Evolutionary conservation across 2,888 invertebrate species (phyloP), one percentile per base, ranked within the genome.

Genomic region (Caenorhabditis wallacei): DNA sequence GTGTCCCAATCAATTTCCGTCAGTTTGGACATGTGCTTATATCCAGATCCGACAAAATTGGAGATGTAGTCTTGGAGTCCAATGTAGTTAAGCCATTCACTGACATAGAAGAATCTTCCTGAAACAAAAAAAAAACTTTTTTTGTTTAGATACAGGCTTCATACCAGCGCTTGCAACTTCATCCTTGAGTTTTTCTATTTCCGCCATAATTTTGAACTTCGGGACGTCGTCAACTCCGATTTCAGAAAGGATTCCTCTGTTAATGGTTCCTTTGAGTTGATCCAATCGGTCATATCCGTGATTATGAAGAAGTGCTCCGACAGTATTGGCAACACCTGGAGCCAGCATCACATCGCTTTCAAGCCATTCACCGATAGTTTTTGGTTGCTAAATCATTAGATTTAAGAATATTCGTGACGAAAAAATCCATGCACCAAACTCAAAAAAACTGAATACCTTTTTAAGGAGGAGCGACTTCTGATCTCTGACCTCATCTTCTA

Each of bases 11-110:
- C 61, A 26, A 82, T 57, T 16, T 74, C 74, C 10, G 80, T 79
- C 18, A 89, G 76, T 22, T 84, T 85, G 18, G 78, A 35, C 82
- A 89, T 86, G n/a, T 86, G 84, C 40, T 89, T 88, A 61, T 85
- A 87, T 5, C 89, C 89, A 18, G 83, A 78, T 1, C 74, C 80
- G 56, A 91, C 80, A 59, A 91, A 91, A n/a, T 86, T 70, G 3
- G 87, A 87, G 40, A 91, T 71, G 66, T 90, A 89, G 61, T 87
- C 88, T 2, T 85, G 84, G 11, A 90, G 82, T 24, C 86, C 87
- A 18, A 91, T 75, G 11, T 84, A 81, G 22, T 74, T 78, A 53
- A 91, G 80, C 91, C 91, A 91, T 26, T 91, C 90, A 16, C 89
- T 90, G 20, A 89, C 84, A 61, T 88, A 91, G 43, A 84, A 80